Evolutionary conservation across 2,113 vertebrate species (phyloP).

Genomic region (Rhagologus leucostigma): DNA sequence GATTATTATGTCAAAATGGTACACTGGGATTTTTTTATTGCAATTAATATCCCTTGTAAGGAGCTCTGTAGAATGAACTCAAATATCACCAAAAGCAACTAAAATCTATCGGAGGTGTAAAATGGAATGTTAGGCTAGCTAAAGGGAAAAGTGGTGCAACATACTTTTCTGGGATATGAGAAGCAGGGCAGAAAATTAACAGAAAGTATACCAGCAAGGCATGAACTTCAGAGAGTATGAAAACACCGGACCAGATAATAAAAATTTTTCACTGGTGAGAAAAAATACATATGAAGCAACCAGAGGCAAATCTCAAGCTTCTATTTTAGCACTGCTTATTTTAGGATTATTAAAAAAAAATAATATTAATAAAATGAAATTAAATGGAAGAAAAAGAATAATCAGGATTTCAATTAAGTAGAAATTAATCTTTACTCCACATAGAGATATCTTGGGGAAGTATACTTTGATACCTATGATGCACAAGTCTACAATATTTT

Average conservation of each 20-base stretch:
- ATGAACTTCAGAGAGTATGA: background rate
- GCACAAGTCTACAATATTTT: background rate
- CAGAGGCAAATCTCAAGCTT: background rate
- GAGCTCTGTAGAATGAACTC: constrained; percentile 32
- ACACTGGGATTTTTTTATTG: constrained; percentile 33
- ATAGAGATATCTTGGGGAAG: background rate
- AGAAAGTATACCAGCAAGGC: background rate
- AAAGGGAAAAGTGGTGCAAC: background rate
- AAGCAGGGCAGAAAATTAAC: constrained; percentile 33
- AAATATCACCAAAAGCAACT: constrained; percentile 48
- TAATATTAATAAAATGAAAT: background rate
- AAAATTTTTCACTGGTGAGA: background rate
- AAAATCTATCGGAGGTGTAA: constrained; percentile 32
- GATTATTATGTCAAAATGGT: constrained; percentile 57
- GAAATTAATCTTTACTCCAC: background rate
- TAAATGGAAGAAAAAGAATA: background rate
- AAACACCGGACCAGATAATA: background rate
- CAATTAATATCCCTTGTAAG: constrained; percentile 58
- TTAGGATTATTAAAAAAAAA: background rate
- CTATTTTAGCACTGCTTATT: background rate
- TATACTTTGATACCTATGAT: background rate
- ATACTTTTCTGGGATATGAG: background rate
- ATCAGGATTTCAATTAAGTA: background rate
- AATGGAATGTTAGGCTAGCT: constrained; percentile 1
- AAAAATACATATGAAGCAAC: background rate